A percentile compares a stretch with the other conserved stretches of the same genome.
These are phyloP conservation scores for Leucoma salicis DNA, from an alignment of 2,888 invertebrate species.

Conservation along the genomic window DNA sequence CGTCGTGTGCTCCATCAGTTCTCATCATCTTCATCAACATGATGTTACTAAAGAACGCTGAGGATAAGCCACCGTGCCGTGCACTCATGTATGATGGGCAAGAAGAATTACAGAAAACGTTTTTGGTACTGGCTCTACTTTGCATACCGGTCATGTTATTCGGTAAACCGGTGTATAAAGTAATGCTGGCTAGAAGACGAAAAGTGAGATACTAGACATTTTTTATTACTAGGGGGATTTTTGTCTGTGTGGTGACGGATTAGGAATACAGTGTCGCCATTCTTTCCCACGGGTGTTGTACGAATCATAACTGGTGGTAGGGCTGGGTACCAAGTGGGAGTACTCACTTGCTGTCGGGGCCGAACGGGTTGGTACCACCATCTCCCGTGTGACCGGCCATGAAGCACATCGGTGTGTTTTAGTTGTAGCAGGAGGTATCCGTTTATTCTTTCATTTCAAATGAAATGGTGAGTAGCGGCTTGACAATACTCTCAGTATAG, in stretches of 20 bases:
- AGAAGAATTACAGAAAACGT: constrained; percentile 81
- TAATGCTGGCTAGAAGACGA: constrained; percentile 65
- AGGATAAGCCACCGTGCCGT: constrained; percentile 68
- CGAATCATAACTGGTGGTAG: too few relatives aligned
- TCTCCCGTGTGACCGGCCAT: too few relatives aligned
- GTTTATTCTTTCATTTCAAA: too few relatives aligned
- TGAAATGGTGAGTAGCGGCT: too few relatives aligned
- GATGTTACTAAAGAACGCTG: constrained; percentile 84
- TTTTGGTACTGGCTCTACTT: constrained; percentile 84
- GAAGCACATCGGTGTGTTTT: background rate
- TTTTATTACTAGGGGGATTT: too few relatives aligned
- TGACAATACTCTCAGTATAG: too few relatives aligned
- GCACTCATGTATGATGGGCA: constrained; percentile 84
- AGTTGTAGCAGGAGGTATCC: too few relatives aligned
- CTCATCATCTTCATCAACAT: constrained; percentile 92
- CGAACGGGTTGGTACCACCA: too few relatives aligned
- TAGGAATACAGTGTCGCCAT: background rate
- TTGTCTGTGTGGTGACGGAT: background rate
- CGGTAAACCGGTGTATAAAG: constrained; percentile 88
- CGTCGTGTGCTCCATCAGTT: constrained; percentile 88
- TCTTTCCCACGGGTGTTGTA: background rate
- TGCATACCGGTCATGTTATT: constrained; percentile 91
- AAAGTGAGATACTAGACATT: constrained; percentile 48
- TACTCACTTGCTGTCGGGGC: background rate
- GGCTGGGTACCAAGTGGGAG: too few relatives aligned